Evolutionary conservation across 2,797 vertebrate genomes (phyloP).

Genomic region (Euthynnus affinis): DNA sequence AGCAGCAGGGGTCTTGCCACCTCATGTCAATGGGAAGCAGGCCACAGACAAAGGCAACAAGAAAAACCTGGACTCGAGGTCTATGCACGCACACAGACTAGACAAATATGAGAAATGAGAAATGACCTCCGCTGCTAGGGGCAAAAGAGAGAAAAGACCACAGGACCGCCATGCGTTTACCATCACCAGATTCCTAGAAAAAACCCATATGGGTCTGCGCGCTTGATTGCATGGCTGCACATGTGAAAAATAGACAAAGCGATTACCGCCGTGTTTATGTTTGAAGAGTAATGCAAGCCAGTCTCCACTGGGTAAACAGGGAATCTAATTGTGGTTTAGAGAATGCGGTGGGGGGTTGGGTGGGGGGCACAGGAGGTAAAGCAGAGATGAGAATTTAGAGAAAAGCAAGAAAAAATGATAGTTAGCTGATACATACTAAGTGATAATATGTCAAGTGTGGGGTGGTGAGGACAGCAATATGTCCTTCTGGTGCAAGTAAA

Average conservation of each 20-base stretch:
- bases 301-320: constrained; percentile 82
- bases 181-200: constrained; percentile 79
- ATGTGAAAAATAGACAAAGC: constrained; percentile 86
- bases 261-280: constrained; percentile 83
- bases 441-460: constrained; percentile 42
- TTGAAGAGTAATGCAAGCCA: constrained; percentile 83
- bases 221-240: constrained; percentile 84
- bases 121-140: constrained; percentile 72
- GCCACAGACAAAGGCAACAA: constrained; percentile 75
- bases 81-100: constrained; percentile 60
- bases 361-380: constrained; percentile 64
- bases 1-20: constrained; percentile 73
- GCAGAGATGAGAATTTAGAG: constrained; percentile 44
- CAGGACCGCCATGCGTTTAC: constrained; percentile 74
- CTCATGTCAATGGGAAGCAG: constrained; percentile 78
- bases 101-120: constrained; percentile 75
- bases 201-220: constrained; percentile 73
- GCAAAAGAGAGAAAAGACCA: constrained; percentile 70
- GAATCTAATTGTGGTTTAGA: constrained; percentile 82
- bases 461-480: constrained; percentile 27
- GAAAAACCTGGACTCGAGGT: constrained; percentile 60
- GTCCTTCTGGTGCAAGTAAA: constrained; percentile 5
- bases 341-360: constrained; percentile 57
- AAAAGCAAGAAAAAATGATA: constrained; percentile 34
- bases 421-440: constrained; percentile 29